phyloP scores from a whole-genome alignment of 2,113 vertebrate genomes.

The Sterna hirundo region DNA sequence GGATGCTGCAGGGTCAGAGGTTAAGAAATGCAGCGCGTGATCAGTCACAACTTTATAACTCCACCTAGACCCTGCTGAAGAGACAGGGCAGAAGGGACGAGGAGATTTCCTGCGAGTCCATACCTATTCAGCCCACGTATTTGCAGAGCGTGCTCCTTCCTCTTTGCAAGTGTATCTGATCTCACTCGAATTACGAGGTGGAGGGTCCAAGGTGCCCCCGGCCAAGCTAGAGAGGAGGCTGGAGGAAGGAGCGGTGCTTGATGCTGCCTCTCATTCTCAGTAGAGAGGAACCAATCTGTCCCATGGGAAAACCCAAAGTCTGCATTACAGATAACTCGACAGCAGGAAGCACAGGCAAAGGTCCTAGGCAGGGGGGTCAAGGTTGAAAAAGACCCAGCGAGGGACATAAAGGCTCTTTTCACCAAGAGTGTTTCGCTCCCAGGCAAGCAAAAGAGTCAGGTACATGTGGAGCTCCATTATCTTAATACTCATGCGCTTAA shows the following conservation, averaged over 20 bases:
- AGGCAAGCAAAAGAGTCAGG: background rate
- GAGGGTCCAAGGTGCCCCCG: background rate
- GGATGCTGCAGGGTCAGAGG: background rate
- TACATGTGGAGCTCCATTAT: background rate
- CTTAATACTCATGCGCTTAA: background rate
- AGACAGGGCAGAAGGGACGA: fast-evolving
- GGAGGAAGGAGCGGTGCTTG: background rate
- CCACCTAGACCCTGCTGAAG: background rate
- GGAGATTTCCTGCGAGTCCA: background rate
- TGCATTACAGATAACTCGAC: background rate
- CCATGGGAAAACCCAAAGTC: background rate
- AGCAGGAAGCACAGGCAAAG: background rate
- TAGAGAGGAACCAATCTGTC: background rate
- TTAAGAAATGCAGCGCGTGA: background rate
- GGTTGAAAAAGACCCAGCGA: background rate
- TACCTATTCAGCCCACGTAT: too few species aligned
- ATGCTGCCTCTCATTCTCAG: fast-evolving
- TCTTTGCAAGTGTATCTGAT: background rate
- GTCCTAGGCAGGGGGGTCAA: background rate
- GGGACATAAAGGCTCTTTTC: background rate
- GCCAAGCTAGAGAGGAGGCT: background rate
- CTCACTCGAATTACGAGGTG: background rate
- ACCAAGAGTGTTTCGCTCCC: background rate
- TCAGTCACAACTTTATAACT: background rate
- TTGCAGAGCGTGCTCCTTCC: background rate